Evolutionary conservation across 2,888 invertebrate species (phyloP), one percentile per base, ranked within the genome.

Genomic region (Gandaritis pyraliata): DNA sequence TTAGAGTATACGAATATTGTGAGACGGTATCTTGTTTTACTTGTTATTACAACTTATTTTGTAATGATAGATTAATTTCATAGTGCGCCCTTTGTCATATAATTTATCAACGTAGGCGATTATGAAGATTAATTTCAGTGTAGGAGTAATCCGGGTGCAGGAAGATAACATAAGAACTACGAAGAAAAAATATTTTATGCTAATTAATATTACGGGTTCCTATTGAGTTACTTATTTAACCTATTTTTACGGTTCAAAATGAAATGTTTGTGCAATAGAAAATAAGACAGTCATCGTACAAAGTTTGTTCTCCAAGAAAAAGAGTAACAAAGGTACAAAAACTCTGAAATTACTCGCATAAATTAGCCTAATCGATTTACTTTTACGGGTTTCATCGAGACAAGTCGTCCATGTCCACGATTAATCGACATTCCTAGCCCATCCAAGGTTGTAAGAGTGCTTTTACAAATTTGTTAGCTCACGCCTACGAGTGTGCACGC

Each of bases 401-500:
- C 33, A 18, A 30, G n/a, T 45, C 43, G n/a, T 15, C 36, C 15
- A 7, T 33, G 38, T 39, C 47, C 16, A 55, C 48, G 41, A 33
- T 61, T 60, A 38, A 65, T 61, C 41, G 30, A 38, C 46, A 48
- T 62, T 55, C 39, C 36, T 45, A 73, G 66, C 64, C 65, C 64
- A 68, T 66, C 63, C 70, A 72, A 67, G 54, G 66, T 73, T 70
- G 68, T 72, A 75, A 62, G 65, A 69, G 68, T 73, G 77, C 70
- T 74, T 73, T 73, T 74, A 82, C 82, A 83, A 85, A 88, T 90
- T 88, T 83, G 86, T 82, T 76, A 74, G 76, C 76, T 84, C 83
- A 87, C 90, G 88, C 88, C 88, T 85, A 84, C 84, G 76, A 75
- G 76, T 78, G 82, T 86, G 81, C 88, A 79, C 80, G 81, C 78